Evolutionary conservation across 2,797 vertebrate genomes (phyloP), one percentile per base, ranked within the genome.

Genomic region (Epinephelus malabaricus): DNA sequence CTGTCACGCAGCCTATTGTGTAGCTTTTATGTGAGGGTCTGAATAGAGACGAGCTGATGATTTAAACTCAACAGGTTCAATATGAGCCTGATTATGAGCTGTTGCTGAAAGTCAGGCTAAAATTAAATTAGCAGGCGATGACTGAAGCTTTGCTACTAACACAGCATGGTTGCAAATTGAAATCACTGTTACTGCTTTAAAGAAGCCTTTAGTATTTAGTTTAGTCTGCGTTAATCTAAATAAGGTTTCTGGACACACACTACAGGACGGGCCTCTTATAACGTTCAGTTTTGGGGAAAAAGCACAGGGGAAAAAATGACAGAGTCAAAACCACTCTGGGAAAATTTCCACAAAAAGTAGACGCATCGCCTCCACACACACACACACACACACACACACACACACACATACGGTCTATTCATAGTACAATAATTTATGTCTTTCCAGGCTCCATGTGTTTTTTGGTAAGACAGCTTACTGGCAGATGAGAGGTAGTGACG

Each of bases 261-360:
- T 9, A 43, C 21, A 51, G 10, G 38, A 5, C 55, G 66, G 64
- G 46, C 60, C 45, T 77, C 76, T 79, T 63, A 58, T 66, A 1
- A 77, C 51, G 19, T 71, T 77, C 9, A 63, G 19, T 40, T 34
- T 40, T 18, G 47, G 3, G 17, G 18, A 74, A 79, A 69, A n/a
- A 59, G 25, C 17, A 27, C 4, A 62, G 58, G 45, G 84, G 83
- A 82, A 86, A 75, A 80, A 79, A 80, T 76, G 67, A 83, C 66
- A 77, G 58, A 56, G 79, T 75, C 47, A 58, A 81, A 86, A 61
- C 76, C 72, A 78, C 51, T 74, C 74, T 81, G 84, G 73, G 77
- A 85, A 83, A 67, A 6, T 64, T 90, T 90, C 83, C 81, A 68
- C 63, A 27, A 47, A 69, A 74, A 13, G 11, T 19, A 59, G 66